Percentiles rank a stretch among this genome's conserved stretches.
These are phyloP conservation scores for Epinephelus fuscoguttatus DNA, from an alignment of 2,113 vertebrate species.

Conservation along the genomic window DNA sequence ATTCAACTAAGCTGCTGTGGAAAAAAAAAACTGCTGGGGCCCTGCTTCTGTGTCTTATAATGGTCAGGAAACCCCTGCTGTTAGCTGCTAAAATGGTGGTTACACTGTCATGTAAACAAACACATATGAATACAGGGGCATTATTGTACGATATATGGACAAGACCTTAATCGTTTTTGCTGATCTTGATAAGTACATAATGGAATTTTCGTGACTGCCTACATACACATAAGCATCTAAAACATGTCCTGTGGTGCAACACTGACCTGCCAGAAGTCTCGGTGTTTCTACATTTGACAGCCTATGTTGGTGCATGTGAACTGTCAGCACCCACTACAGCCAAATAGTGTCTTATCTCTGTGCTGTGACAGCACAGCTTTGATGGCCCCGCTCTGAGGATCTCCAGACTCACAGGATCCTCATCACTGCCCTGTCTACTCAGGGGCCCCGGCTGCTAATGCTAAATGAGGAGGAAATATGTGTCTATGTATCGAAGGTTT, in stretches of 20 bases:
- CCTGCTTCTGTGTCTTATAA: no score
- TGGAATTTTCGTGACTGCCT: no score
- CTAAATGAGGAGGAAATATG: not conserved
- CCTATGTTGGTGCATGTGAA: conserved; percentile 49
- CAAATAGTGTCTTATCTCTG: conserved; percentile 87
- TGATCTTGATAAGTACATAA: no score
- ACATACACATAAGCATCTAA: not conserved
- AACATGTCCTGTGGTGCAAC: not conserved
- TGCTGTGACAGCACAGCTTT: conserved; percentile 87
- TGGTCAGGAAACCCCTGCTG: no score
- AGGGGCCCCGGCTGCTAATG: not conserved
- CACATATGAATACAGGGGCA: no score
- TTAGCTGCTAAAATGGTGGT: no score
- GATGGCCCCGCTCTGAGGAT: conserved; percentile 75
- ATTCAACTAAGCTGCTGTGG: no score
- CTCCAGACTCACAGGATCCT: conserved; percentile 72
- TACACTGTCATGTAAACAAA: no score
- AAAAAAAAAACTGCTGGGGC: no score
- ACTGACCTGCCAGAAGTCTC: conserved; percentile 3
- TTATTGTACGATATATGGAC: no score
- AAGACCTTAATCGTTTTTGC: no score
- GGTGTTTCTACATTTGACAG: conserved; percentile 41
- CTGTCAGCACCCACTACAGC: conserved; percentile 78
- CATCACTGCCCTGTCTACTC: not conserved
- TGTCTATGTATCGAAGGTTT: not conserved